Conservation (phyloP, 2,113 vertebrate species). For the Dasyurus viverrinus region DNA sequence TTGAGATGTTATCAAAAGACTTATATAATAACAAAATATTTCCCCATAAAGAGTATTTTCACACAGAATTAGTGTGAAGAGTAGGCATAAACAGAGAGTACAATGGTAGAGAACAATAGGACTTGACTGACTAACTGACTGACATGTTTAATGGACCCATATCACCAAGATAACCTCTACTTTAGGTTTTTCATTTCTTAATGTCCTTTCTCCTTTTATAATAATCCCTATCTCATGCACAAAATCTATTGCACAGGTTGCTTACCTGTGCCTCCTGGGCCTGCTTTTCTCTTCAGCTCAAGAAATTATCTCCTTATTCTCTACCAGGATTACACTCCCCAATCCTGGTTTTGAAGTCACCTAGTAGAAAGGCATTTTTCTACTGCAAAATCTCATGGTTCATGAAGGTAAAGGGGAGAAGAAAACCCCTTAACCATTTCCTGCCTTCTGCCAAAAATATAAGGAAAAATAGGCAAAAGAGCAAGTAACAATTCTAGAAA, state of each 20-base stretch:
- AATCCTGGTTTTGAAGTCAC: neutral
- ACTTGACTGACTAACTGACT: neutral
- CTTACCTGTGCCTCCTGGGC: neutral
- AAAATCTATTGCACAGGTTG: neutral
- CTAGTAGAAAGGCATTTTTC: neutral
- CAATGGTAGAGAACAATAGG: neutral
- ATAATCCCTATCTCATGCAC: neutral
- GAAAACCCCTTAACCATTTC: neutral
- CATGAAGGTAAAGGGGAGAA: neutral
- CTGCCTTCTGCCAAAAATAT: too few relatives aligned
- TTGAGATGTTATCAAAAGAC: neutral
- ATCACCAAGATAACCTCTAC: neutral
- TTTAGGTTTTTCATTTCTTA: neutral
- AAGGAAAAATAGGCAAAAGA: too few relatives aligned
- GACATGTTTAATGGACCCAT: neutral
- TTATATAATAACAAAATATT: neutral
- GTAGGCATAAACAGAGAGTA: neutral
- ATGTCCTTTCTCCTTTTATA: neutral
- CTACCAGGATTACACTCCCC: neutral
- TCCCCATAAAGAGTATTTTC: neutral
- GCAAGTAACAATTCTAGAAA: too few relatives aligned
- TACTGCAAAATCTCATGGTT: neutral
- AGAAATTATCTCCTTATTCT: neutral
- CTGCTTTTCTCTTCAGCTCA: neutral
- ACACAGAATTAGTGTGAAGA: neutral